Conservation (phyloP, 2,113 vertebrate genomes). For the Myrmecophaga tridactyla region DNA sequence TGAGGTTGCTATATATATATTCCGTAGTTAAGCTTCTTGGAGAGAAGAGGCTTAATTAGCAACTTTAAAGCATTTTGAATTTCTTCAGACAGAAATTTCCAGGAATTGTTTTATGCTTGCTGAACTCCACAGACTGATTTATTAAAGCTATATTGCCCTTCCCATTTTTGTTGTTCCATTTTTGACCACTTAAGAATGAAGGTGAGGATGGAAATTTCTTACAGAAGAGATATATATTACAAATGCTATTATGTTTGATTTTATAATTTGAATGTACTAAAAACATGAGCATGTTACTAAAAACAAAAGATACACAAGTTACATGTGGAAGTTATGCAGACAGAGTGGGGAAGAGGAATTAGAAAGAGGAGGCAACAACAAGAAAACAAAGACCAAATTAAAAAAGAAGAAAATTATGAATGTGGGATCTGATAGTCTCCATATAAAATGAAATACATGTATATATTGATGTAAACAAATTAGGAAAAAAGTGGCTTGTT, state of each 20-base stretch:
- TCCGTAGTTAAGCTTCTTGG: conserved; percentile 28
- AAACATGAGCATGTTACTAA: not conserved
- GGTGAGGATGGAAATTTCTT: not conserved
- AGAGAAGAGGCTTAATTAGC: conserved; percentile 16
- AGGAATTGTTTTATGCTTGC: conserved; percentile 16
- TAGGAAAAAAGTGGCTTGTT: not conserved
- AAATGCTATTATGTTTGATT: not conserved
- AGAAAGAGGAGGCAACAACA: not conserved
- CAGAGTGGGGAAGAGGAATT: accelerated
- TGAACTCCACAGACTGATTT: not conserved
- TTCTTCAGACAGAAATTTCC: not conserved
- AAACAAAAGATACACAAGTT: not conserved
- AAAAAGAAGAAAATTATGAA: not conserved
- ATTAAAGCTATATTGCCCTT: not conserved
- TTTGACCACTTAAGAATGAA: not conserved
- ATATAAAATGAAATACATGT: not conserved
- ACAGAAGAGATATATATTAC: not conserved
- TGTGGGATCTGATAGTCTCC: not conserved
- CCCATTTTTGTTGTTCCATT: not conserved
- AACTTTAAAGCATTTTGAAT: conserved; percentile 9
- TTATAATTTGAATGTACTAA: not conserved
- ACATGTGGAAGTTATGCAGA: not conserved
- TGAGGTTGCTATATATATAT: conserved; percentile 9
- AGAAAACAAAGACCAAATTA: not conserved
- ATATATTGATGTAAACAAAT: not conserved